Evolutionary conservation across 2,888 invertebrate species (phyloP).

Genomic region (Alsophila aescularia): DNA sequence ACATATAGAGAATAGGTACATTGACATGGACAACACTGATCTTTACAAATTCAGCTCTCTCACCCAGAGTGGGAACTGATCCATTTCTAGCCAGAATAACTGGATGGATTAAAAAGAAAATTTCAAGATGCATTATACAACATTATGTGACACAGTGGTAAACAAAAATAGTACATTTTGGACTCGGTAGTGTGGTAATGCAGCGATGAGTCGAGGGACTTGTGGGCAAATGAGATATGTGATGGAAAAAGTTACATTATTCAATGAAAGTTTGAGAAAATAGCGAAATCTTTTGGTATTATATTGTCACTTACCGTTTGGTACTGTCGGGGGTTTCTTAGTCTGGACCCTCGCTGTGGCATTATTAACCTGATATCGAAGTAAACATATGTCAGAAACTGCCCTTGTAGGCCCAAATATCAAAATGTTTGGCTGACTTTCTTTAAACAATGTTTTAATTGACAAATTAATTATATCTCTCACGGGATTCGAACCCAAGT

Average conservation of each 20-base stretch:
- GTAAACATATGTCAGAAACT: slow-evolving; percentile 65
- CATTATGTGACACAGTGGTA: slow-evolving; percentile 25
- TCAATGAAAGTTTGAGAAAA: slow-evolving; percentile 14
- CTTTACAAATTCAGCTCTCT: slow-evolving; percentile 81
- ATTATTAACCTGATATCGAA: slow-evolving; percentile 96
- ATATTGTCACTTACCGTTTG: slow-evolving; percentile 89
- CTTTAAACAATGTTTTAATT: slow-evolving; percentile 14
- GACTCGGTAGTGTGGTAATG: slow-evolving; percentile 22
- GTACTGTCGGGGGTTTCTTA: slow-evolving; percentile 97
- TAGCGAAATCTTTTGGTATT: slow-evolving; percentile 12
- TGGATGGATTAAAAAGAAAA: slow-evolving; percentile 81
- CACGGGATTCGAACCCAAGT: slow-evolving; percentile 54
- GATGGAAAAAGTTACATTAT: slow-evolving; percentile 21
- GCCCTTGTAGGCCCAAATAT: slow-evolving; percentile 32
- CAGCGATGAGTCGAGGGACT: slow-evolving; percentile 18
- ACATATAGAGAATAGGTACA: slow-evolving; percentile 69
- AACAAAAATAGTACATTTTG: slow-evolving; percentile 12
- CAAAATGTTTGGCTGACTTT: slow-evolving; percentile 55
- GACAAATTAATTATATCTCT: background rate
- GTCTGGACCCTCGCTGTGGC: slow-evolving; percentile 99
- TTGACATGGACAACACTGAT: slow-evolving; percentile 78
- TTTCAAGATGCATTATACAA: slow-evolving; percentile 72
- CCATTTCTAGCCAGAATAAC: slow-evolving; percentile 87
- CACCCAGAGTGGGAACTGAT: slow-evolving; percentile 87
- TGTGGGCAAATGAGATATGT: slow-evolving; percentile 26